A percentile compares a stretch with the other conserved stretches of the same genome.
Conservation (phyloP, 2,797 vertebrate species). For the Neoniphon sammara region DNA sequence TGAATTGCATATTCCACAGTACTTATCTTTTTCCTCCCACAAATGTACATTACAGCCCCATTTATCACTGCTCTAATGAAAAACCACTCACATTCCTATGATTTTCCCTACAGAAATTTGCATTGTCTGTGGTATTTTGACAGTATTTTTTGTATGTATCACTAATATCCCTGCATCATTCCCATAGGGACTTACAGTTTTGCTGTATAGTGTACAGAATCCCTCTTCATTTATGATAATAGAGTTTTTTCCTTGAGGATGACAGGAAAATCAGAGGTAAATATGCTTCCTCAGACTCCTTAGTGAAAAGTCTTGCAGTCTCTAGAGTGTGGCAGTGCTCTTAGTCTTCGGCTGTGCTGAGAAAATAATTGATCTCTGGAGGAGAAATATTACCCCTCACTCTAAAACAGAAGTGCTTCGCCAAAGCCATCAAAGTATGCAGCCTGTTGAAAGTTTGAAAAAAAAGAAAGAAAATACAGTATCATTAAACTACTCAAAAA, state of each 20-base stretch:
- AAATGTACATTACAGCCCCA: not conserved
- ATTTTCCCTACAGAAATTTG: no score
- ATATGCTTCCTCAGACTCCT: not conserved
- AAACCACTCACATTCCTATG: no score
- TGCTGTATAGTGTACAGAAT: no score
- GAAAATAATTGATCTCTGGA: slow-evolving; percentile 68
- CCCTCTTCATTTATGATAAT: no score
- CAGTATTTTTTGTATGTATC: no score
- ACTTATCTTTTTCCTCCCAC: not conserved
- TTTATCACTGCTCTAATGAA: no score
- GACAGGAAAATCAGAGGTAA: not conserved
- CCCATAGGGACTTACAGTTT: not conserved
- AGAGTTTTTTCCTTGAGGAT: not conserved
- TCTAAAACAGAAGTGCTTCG: not conserved
- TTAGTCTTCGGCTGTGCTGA: slow-evolving; percentile 28
- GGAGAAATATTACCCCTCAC: slow-evolving; percentile 9
- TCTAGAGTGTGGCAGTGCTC: slow-evolving; percentile 48
- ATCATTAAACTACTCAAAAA: slow-evolving; percentile 21
- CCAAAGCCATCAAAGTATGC: not conserved
- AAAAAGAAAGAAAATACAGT: slow-evolving; percentile 3
- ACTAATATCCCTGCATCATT: not conserved
- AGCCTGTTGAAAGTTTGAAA: slow-evolving; percentile 39
- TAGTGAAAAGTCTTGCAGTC: slow-evolving; percentile 27
- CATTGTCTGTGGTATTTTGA: no score
- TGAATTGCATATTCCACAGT: no score